Conservation (phyloP, 2,888 invertebrate genomes). For the Nebria salina region DNA sequence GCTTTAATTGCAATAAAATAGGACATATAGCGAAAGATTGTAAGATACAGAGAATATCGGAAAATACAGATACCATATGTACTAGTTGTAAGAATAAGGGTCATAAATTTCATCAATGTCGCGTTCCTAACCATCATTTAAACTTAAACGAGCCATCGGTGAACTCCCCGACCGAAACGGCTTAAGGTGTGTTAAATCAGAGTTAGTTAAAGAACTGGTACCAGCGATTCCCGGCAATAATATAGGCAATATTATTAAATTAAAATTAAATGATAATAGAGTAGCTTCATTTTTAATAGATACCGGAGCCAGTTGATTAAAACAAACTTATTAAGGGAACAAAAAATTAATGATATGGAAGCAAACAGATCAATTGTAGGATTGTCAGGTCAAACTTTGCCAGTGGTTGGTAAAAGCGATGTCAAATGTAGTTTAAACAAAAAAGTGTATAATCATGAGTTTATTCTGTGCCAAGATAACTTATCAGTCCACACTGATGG, state of each 20-base stretch:
- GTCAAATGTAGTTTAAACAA: not conserved
- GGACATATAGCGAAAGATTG: slow-evolving; percentile 1
- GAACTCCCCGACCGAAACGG: slow-evolving; percentile 4
- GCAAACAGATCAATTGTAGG: slow-evolving; percentile 3
- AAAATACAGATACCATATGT: not conserved
- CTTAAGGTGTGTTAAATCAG: too few relatives aligned
- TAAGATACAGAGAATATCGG: not conserved
- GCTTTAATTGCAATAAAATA: slow-evolving; percentile 3
- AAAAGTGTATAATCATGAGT: not conserved
- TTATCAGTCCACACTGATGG: slow-evolving; percentile 14
- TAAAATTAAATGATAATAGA: not conserved
- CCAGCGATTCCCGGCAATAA: too few relatives aligned
- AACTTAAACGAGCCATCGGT: not conserved
- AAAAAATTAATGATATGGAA: not conserved
- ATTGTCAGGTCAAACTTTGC: slow-evolving; percentile 10
- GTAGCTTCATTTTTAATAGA: slow-evolving; percentile 9
- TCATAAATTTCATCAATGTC: not conserved
- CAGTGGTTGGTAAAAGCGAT: not conserved
- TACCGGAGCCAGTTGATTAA: slow-evolving; percentile 17
- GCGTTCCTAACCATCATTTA: not conserved
- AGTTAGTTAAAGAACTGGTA: not conserved
- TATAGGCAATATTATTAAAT: too few relatives aligned
- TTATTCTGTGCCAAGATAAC: not conserved
- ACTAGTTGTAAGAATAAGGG: not conserved
- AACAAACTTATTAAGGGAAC: not conserved